Evolutionary conservation across 2,888 invertebrate species (phyloP).

Genomic region (Atethmia centrago): DNA sequence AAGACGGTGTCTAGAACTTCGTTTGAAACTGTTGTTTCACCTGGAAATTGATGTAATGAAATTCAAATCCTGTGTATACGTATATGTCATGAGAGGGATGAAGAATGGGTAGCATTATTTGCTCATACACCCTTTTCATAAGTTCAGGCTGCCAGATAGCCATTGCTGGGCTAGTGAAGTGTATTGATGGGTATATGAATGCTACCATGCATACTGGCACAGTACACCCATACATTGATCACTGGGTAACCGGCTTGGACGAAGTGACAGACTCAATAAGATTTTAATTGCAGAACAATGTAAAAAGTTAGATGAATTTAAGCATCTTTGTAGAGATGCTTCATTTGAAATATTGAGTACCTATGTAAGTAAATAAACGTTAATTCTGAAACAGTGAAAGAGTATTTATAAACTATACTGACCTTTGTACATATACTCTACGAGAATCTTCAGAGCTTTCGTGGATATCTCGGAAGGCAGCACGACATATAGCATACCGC

Average conservation of each 20-base stretch:
- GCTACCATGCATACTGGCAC: neutral
- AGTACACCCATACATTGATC: neutral
- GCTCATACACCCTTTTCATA: neutral
- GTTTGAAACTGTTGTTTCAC: conserved; percentile 96
- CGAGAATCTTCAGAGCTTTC: conserved; percentile 94
- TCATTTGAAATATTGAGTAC: conserved; percentile 3
- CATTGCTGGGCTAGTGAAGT: neutral
- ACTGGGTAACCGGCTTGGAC: neutral
- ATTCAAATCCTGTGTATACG: neutral
- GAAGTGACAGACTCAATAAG: no score
- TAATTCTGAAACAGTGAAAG: conserved; percentile 1
- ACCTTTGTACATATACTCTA: conserved; percentile 96
- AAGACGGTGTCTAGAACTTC: conserved; percentile 95
- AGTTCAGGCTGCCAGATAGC: neutral
- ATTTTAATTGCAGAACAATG: conserved; percentile 4
- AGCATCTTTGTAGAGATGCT: no score
- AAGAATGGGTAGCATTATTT: neutral
- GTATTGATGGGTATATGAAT: neutral
- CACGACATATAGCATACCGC: conserved; percentile 92
- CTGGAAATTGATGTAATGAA: conserved; percentile 73
- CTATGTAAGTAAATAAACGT: neutral
- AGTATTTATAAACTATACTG: conserved; percentile 49
- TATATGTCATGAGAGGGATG: neutral
- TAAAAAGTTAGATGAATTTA: neutral
- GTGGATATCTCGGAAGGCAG: conserved; percentile 95